Base-by-base conservation (phyloP, 2,888 invertebrate genomes). In the Polyommatus icarus region DNA sequence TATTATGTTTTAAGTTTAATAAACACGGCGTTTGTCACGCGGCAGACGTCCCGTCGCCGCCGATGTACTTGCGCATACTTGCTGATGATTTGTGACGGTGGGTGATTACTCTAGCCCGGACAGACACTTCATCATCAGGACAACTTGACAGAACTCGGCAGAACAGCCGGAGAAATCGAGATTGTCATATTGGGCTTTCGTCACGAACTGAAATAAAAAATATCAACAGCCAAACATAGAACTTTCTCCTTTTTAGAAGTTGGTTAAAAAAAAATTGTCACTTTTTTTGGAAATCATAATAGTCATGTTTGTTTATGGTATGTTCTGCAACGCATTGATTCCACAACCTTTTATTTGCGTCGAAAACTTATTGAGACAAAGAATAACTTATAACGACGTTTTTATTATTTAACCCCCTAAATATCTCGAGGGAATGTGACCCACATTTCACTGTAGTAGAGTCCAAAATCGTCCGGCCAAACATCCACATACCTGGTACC, bases 1-100 rank as follows among this genome's bases (percentile, higher is more conserved):
- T 94, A 94, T 95, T 95, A 95, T 95, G 94, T 95, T 95, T 95
- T 94, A 95, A 95, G 94, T 95, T 95, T 95, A 94, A 95, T 95
- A 95, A 94, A 94, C 95, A 94, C 93, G 88, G 91, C 94, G 93
- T 90, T 92, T 91, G 92, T 91, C 92, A 91, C 82, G 81, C 79
- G 71, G 82, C 81, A 87, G 89, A 88, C 88, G 85, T 83, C 81
- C 81, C 85, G 90, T 85, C 90, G 92, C 87, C 87, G 79, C 61
- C 73, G 40, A 76, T 54, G 67, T 73, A 73, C 78, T 79, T 71
- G 79, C 72, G 78, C 77, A 40, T 72, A 72, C 24, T 46, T 57
- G 77, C n/a, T 24, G 73, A 71, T 72, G 72, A 77, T 73, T 77
- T 77, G 72, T 77, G 40, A 72, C 40, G 20, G 40, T 8, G 72